Conservation (phyloP, 2,113 vertebrate genomes). For the Pelvicachromis taeniatus region DNA sequence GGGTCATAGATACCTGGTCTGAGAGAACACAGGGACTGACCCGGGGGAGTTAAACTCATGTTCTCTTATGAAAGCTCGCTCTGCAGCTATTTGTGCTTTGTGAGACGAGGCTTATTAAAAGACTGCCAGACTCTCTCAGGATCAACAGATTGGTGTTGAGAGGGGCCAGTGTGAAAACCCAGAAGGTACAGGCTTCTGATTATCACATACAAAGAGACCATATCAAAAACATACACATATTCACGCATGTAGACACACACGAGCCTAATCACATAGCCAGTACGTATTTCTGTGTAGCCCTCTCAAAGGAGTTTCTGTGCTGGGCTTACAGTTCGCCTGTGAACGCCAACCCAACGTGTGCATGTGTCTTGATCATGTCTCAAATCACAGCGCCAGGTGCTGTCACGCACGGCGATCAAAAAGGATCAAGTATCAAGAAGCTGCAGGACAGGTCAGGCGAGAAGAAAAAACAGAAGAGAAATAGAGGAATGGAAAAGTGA, state of each 20-base stretch:
- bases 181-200: constrained; percentile 3
- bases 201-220: constrained; percentile 6
- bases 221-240: constrained; percentile 2
- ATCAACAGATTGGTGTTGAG: constrained; percentile 20
- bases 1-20: not conserved
- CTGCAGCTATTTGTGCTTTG: constrained; percentile 32
- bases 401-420: not conserved
- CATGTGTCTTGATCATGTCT: constrained; percentile 31
- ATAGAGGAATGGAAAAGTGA: not conserved
- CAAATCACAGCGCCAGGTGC: constrained; percentile 9
- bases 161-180: not conserved
- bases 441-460: not conserved
- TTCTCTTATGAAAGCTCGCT: not conserved
- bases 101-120: constrained; percentile 40
- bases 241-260: not conserved
- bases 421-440: constrained; percentile 6
- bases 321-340: constrained; percentile 26
- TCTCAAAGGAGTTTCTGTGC: constrained; percentile 38
- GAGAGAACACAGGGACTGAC: not conserved
- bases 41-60: not conserved
- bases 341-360: constrained; percentile 8
- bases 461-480: not conserved
- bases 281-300: constrained; percentile 28
- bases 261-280: constrained; percentile 31
- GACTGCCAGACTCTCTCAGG: constrained; percentile 26